phyloP scores from a whole-genome alignment of 2,113 vertebrate species.

The Aramus guarauna region DNA sequence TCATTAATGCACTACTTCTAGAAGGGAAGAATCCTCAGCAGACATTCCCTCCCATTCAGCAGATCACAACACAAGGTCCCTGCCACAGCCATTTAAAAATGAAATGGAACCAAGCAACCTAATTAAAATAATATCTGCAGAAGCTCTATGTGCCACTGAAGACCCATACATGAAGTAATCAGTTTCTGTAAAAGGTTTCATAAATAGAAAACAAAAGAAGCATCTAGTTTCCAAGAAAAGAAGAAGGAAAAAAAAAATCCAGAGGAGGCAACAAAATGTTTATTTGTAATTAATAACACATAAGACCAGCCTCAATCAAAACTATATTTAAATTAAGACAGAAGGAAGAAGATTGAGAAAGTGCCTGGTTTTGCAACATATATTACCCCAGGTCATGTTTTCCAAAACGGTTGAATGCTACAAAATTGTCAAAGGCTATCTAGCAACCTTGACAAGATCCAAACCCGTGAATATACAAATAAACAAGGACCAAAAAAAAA shows the following conservation, averaged over 20 bases:
- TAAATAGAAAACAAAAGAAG: slow-evolving; percentile 39
- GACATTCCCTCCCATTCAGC: slow-evolving; percentile 23
- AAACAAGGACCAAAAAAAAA: not conserved
- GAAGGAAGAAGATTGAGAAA: not conserved
- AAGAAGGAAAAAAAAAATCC: not conserved
- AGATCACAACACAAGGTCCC: slow-evolving; percentile 27
- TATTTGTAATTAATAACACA: not conserved
- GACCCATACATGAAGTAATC: not conserved
- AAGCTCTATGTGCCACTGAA: not conserved
- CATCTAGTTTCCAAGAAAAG: not conserved
- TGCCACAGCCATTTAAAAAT: slow-evolving; percentile 28
- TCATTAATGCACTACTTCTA: slow-evolving; percentile 53
- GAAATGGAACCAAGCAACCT: slow-evolving; percentile 26
- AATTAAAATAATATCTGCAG: slow-evolving; percentile 58
- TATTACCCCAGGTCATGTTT: not conserved
- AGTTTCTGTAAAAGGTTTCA: slow-evolving; percentile 46
- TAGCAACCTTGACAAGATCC: not conserved
- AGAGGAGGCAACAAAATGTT: not conserved
- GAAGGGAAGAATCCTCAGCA: slow-evolving; percentile 41
- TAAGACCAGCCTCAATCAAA: not conserved
- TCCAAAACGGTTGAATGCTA: not conserved
- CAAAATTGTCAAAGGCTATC: not conserved
- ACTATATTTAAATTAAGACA: not conserved
- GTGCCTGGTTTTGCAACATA: not conserved
- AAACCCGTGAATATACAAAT: not conserved